Base-by-base conservation (phyloP, 2,888 invertebrate genomes). In the Malthinus seriepunctatus region DNA sequence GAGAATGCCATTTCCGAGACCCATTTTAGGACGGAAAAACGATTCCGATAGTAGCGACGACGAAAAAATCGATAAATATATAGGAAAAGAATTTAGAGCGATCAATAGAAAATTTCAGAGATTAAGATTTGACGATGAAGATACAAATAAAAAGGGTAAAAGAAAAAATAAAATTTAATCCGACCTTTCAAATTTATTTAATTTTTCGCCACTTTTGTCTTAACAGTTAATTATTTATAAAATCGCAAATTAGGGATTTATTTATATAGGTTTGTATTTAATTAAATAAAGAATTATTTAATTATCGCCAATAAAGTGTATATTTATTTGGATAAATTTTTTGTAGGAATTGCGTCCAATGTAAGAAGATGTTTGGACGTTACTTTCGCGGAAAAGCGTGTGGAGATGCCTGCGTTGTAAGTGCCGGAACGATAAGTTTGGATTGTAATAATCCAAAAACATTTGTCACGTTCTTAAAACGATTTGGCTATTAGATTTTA, bases 361-460 rank as follows among this genome's bases (percentile, higher is more conserved):
- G 81, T 66, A 81, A 81, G 68, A 75, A 80, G 67, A 81, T 81
- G 78, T 81, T 78, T 64, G 81, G 81, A 1, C 77, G 76, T n/a
- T 81, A 79, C 67, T 81, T 82, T 69, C 74, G 78, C 63, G 81
- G 81, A 32, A 75, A 77, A 65, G 73, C 73, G 12, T 81, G 82
- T 64, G 81, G 79, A 12, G 80, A 81, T 59, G 74, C 76, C 42
- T 82, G 81, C 66, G 69, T 80, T 34, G 58, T 66, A 5, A 74
- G 70, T 52, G 67, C 73, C 56, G 76, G 76, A 9, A 47, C 56
- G 47, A 58, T 71, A 51, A 73, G 75, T 14, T 81, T 81, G 0
- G 82, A 83, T 63, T 82, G 82, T 70, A 81, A 82, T 71, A 80
- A 81, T 69, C 79, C 81, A n/a, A 73, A 71, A 15, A 80, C 82